Evolutionary conservation across 2,888 invertebrate species (phyloP).

Genomic region (Hylaea fasciaria): DNA sequence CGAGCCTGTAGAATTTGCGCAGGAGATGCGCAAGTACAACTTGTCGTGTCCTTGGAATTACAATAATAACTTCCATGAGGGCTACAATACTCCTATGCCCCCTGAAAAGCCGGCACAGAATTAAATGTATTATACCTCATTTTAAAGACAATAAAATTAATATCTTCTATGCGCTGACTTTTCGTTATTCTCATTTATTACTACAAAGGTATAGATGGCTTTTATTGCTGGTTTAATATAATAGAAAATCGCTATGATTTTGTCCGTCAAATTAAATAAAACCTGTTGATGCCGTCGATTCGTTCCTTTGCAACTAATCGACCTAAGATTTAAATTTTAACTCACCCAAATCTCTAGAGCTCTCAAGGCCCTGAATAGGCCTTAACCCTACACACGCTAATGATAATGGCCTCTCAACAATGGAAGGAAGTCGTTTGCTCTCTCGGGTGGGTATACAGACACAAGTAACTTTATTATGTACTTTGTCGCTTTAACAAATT

Average conservation of each 20-base stretch:
- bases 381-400: constrained; percentile 17
- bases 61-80: constrained; percentile 68
- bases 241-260: too few species aligned
- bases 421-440: constrained; percentile 19
- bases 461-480: background rate
- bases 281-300: too few species aligned
- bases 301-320: background rate
- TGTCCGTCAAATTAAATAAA: too few species aligned
- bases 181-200: too few species aligned
- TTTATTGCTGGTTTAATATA: too few species aligned
- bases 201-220: too few species aligned
- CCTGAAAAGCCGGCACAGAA: constrained; percentile 37
- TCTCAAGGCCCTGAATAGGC: constrained; percentile 10
- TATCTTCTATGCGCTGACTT: too few species aligned
- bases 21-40: constrained; percentile 64
- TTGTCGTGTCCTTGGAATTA: constrained; percentile 76
- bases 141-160: too few species aligned
- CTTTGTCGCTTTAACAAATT: constrained; percentile 2
- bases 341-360: constrained; percentile 6
- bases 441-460: background rate
- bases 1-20: constrained; percentile 73
- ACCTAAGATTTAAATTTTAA: background rate
- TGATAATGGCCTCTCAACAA: constrained; percentile 23
- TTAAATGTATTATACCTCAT: too few species aligned
- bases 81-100: constrained; percentile 55